Evolutionary conservation across 1,140 invertebrate species (phyloP).

Genomic region (Dendrolimus kikuchii): DNA sequence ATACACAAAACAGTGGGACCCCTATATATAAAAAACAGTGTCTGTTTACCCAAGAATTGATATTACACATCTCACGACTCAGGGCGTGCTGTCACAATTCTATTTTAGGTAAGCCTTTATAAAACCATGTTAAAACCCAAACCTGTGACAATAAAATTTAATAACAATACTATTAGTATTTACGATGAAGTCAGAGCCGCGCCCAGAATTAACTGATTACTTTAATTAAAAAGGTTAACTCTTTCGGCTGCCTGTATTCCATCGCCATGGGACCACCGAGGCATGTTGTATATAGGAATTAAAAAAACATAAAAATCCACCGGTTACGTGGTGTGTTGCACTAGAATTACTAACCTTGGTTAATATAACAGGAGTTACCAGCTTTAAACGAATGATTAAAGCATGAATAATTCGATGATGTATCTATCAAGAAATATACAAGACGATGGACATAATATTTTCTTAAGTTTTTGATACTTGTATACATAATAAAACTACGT

Average conservation of each 20-base stretch:
- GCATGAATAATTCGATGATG: too few relatives aligned
- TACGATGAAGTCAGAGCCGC: conserved; percentile 29
- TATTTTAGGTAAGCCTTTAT: too few relatives aligned
- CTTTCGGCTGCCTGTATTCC: conserved; percentile 27
- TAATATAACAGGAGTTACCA: conserved; percentile 3
- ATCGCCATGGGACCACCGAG: conserved; percentile 31
- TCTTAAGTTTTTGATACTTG: too few relatives aligned
- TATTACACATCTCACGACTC: too few relatives aligned
- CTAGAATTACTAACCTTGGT: conserved; percentile 10
- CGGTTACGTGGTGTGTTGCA: conserved; percentile 16
- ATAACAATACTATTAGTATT: conserved; percentile 15
- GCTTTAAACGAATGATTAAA: too few relatives aligned
- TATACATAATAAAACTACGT: too few relatives aligned
- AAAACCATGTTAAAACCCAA: background rate
- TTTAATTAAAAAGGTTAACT: conserved; percentile 64
- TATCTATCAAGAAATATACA: too few relatives aligned
- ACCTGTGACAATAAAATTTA: conserved; percentile 1
- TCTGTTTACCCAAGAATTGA: too few relatives aligned
- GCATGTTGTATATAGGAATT: conserved; percentile 29
- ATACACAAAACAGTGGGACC: too few relatives aligned
- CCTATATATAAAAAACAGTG: too few relatives aligned
- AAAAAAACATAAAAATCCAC: conserved; percentile 35
- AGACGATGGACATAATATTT: too few relatives aligned
- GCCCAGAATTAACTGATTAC: conserved; percentile 64
- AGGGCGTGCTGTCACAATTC: too few relatives aligned